Percentiles rank a stretch among this genome's conserved stretches.
Conservation (phyloP, 92 coral and sea anemone species). For the Pocillopora grandis region DNA sequence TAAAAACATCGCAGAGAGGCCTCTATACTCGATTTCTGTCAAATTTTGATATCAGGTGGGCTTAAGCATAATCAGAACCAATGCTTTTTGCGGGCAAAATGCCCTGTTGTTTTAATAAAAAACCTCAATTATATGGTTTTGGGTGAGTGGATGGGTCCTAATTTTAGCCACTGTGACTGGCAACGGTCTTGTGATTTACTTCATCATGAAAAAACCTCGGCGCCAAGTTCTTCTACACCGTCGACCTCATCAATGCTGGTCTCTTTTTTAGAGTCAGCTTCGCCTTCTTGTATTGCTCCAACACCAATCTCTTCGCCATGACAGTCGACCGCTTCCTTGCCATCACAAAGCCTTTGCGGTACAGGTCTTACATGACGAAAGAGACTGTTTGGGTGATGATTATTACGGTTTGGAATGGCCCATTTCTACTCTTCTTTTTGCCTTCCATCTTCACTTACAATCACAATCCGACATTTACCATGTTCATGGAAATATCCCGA, state of each 20-base stretch:
- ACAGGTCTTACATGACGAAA: slow-evolving; percentile 8
- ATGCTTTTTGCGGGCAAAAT: too few species aligned
- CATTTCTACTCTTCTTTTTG: not conserved
- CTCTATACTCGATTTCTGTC: too few species aligned
- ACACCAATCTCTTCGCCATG: slow-evolving; percentile 31
- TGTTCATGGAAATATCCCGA: not conserved
- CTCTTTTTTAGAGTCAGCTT: not conserved
- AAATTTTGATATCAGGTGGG: too few species aligned
- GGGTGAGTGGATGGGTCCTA: slow-evolving; percentile 3
- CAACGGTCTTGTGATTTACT: not conserved
- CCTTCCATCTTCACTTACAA: not conserved
- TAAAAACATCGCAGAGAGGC: too few species aligned
- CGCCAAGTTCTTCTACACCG: not conserved
- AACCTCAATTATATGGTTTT: not conserved
- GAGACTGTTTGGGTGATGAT: not conserved
- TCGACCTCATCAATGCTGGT: not conserved
- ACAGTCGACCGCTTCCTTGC: slow-evolving; percentile 48
- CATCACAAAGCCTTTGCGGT: slow-evolving; percentile 23
- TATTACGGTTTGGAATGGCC: slow-evolving; percentile 19
- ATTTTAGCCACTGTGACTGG: not conserved
- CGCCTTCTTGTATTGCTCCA: not conserved
- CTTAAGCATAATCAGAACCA: too few species aligned
- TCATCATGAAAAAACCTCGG: not conserved
- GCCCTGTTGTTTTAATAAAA: too few species aligned
- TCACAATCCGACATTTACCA: not conserved